Percentiles rank a stretch among this genome's conserved stretches.
Evolutionary conservation across 2,113 vertebrate species (phyloP).

Genomic region (Aplodontia rufa): DNA sequence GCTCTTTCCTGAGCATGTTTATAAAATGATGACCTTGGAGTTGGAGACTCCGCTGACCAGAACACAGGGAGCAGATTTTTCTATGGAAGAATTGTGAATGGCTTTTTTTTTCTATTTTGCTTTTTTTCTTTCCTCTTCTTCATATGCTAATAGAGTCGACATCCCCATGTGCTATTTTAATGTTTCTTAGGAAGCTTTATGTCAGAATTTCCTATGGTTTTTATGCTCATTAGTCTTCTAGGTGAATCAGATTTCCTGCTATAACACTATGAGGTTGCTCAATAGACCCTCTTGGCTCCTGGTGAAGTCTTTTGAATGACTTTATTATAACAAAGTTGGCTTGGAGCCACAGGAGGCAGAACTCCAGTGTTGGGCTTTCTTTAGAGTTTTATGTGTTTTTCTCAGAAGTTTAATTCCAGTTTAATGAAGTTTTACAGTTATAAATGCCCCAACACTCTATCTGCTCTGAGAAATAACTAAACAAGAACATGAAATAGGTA

Average conservation of each 20-base stretch:
- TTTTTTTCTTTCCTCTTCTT: background rate
- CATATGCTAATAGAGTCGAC: slow-evolving; percentile 17
- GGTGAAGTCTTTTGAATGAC: slow-evolving; percentile 54
- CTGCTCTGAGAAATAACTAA: slow-evolving; percentile 76
- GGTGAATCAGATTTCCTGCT: slow-evolving; percentile 31
- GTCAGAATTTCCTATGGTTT: slow-evolving; percentile 40
- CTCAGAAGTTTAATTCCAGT: slow-evolving; percentile 74
- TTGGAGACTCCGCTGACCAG: background rate
- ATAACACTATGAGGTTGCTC: slow-evolving; percentile 54
- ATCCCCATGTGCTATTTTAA: slow-evolving; percentile 32
- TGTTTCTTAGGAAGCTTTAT: slow-evolving; percentile 32
- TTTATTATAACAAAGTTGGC: slow-evolving; percentile 68
- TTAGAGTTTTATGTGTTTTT: slow-evolving; percentile 64
- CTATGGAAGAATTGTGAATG: background rate
- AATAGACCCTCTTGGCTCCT: slow-evolving; percentile 63
- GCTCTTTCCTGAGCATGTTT: slow-evolving; percentile 45
- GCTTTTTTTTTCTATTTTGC: background rate
- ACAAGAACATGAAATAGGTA: slow-evolving; percentile 76
- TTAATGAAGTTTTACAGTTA: slow-evolving; percentile 75
- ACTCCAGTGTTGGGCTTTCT: slow-evolving; percentile 57
- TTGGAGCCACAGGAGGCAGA: slow-evolving; percentile 63
- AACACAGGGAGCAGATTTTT: background rate
- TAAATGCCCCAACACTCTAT: slow-evolving; percentile 63
- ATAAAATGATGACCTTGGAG: slow-evolving; percentile 16
- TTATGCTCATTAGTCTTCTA: slow-evolving; percentile 52